A percentile compares a stretch with the other conserved stretches of the same genome.
Evolutionary conservation across 2,113 vertebrate genomes (phyloP).

Genomic region (Salvelinus sp.): DNA sequence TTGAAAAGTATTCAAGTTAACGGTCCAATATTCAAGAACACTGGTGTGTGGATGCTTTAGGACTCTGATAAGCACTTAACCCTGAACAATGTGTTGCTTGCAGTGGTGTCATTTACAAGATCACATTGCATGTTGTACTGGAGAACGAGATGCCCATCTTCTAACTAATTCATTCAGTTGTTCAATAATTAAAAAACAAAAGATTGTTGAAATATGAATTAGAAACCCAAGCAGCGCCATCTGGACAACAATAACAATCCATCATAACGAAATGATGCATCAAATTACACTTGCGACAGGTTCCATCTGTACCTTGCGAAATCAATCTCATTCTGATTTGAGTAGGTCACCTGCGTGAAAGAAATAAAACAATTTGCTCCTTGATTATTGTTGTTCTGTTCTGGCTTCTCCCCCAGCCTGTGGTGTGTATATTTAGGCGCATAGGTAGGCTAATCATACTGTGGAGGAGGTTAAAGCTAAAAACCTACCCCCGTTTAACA

Average conservation of each 20-base stretch:
- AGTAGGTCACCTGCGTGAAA: slow-evolving; percentile 64
- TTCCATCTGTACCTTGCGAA: slow-evolving; percentile 75
- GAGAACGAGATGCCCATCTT: slow-evolving; percentile 44
- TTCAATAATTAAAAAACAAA: slow-evolving; percentile 32
- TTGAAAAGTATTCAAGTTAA: too few species aligned
- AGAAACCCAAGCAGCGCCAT: slow-evolving; percentile 71
- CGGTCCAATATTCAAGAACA: too few species aligned
- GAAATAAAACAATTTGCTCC: slow-evolving; percentile 62
- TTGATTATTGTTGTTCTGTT: slow-evolving; percentile 67
- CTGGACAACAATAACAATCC: slow-evolving; percentile 73
- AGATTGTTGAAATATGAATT: slow-evolving; percentile 70
- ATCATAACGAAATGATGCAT: slow-evolving; percentile 61
- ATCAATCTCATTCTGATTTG: slow-evolving; percentile 74
- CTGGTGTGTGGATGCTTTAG: too few species aligned
- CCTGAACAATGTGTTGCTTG: slow-evolving; percentile 33
- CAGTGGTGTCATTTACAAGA: slow-evolving; percentile 55
- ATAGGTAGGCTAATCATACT: slow-evolving; percentile 63
- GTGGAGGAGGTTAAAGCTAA: slow-evolving; percentile 57
- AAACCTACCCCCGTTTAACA: slow-evolving; percentile 49
- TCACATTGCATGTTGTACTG: slow-evolving; percentile 61
- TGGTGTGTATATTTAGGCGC: slow-evolving; percentile 48
- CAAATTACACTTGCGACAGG: slow-evolving; percentile 72
- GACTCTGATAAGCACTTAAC: too few species aligned
- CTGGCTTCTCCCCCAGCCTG: slow-evolving; percentile 25
- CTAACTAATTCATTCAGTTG: slow-evolving; percentile 46